Evolutionary conservation across 2,888 invertebrate genomes (phyloP).

Genomic region (Nemoura dubitans): DNA sequence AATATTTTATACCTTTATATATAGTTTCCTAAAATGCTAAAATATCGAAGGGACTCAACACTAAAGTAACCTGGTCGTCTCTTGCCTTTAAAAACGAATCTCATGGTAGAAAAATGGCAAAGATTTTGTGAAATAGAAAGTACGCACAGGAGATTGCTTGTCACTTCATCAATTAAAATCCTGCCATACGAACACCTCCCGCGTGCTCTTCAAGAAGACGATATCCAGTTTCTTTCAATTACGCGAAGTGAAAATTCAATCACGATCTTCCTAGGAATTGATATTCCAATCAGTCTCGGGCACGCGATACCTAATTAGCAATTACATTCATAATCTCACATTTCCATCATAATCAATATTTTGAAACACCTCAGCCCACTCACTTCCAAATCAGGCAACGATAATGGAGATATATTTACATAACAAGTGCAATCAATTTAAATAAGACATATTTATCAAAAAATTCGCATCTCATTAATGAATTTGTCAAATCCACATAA

Average conservation of each 20-base stretch:
- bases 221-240: slow-evolving; percentile 3
- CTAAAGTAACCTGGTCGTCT: background rate
- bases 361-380: background rate
- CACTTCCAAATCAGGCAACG: background rate
- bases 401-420: background rate
- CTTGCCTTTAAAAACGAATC: background rate
- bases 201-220: background rate
- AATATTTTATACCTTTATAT: background rate
- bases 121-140: background rate
- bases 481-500: too few species aligned
- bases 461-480: background rate
- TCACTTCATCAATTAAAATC: background rate
- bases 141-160: background rate
- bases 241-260: background rate
- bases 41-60: background rate
- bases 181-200: background rate
- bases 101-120: background rate
- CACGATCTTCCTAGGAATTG: background rate
- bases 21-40: too few species aligned
- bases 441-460: background rate
- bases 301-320: background rate
- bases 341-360: background rate
- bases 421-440: background rate
- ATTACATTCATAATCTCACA: background rate
- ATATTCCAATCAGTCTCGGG: background rate